Conservation (phyloP, 2,113 vertebrate species). For the Scatophagus argus region DNA sequence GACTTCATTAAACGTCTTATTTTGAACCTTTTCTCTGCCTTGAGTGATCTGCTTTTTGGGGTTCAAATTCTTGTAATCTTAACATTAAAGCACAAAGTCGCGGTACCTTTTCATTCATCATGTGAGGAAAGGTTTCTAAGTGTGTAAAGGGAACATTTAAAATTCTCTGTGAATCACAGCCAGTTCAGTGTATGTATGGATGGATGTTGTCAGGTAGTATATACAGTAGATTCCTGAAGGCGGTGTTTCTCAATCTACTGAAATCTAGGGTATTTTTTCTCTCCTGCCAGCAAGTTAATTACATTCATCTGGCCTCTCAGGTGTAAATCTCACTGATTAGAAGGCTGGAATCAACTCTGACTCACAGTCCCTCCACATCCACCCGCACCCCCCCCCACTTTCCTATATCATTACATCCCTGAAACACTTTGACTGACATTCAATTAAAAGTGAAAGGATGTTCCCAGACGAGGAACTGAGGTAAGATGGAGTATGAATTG, state of each 20-base stretch:
- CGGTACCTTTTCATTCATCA: too few species aligned
- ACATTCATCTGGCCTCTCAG: slow-evolving; percentile 53
- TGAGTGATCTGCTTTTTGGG: too few species aligned
- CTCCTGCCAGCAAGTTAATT: slow-evolving; percentile 32
- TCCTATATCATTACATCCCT: slow-evolving; percentile 1
- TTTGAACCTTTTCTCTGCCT: too few species aligned
- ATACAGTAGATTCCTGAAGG: neutral
- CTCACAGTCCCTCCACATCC: neutral
- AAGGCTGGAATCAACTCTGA: slow-evolving; percentile 31
- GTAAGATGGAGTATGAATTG: slow-evolving; percentile 1
- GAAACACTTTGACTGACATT: slow-evolving; percentile 56
- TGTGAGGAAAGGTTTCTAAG: too few species aligned
- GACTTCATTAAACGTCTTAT: too few species aligned
- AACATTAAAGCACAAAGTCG: too few species aligned
- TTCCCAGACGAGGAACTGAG: neutral
- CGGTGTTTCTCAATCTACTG: neutral
- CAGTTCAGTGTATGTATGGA: too few species aligned
- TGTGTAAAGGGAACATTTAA: too few species aligned
- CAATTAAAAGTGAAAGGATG: slow-evolving; percentile 49
- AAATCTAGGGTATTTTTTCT: neutral
- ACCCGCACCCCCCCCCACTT: neutral
- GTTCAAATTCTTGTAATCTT: too few species aligned
- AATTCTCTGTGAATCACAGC: too few species aligned
- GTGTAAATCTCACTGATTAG: slow-evolving; percentile 44
- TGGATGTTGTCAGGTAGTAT: too few species aligned